Evolutionary conservation across 2,888 invertebrate genomes (phyloP).

Genomic region (Toxonevra muliebris): DNA sequence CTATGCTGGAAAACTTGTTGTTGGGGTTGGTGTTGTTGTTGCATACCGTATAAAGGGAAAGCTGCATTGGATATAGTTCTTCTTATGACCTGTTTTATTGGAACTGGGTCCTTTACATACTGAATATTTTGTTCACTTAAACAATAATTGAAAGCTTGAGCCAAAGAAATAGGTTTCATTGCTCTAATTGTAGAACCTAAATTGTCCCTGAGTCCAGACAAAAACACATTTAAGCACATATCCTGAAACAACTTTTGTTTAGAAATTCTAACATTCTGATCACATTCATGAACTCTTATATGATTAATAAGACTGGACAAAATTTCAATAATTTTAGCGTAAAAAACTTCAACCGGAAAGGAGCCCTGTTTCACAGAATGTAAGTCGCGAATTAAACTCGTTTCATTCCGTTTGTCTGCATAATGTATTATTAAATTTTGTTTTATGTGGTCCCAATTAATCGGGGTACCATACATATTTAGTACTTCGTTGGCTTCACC

Average conservation of each 20-base stretch:
- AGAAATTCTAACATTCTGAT: conserved; percentile 32
- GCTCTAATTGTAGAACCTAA: conserved; percentile 41
- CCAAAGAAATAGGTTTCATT: conserved; percentile 38
- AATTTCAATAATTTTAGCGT: conserved; percentile 36
- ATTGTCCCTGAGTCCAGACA: conserved; percentile 40
- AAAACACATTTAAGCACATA: conserved; percentile 42
- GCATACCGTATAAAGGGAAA: no score
- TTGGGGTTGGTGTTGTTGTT: no score
- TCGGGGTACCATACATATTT: conserved; percentile 38
- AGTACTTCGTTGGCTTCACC: conserved; percentile 41
- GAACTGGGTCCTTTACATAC: conserved; percentile 8
- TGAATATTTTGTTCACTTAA: conserved; percentile 37
- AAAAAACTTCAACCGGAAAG: conserved; percentile 33
- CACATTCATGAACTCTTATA: conserved; percentile 36
- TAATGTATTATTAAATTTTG: conserved; percentile 39
- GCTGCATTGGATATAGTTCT: no score
- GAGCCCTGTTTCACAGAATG: conserved; percentile 33
- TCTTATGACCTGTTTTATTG: neutral
- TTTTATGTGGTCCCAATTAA: conserved; percentile 37
- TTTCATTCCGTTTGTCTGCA: no score
- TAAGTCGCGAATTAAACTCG: conserved; percentile 37
- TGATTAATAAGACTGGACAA: conserved; percentile 36
- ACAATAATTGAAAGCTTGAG: conserved; percentile 37
- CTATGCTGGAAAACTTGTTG: no score
- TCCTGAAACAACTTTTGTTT: conserved; percentile 38